These are phyloP conservation scores for Gracilinanus agilis DNA, from an alignment of 2,113 vertebrate species.

Conservation along the genomic window DNA sequence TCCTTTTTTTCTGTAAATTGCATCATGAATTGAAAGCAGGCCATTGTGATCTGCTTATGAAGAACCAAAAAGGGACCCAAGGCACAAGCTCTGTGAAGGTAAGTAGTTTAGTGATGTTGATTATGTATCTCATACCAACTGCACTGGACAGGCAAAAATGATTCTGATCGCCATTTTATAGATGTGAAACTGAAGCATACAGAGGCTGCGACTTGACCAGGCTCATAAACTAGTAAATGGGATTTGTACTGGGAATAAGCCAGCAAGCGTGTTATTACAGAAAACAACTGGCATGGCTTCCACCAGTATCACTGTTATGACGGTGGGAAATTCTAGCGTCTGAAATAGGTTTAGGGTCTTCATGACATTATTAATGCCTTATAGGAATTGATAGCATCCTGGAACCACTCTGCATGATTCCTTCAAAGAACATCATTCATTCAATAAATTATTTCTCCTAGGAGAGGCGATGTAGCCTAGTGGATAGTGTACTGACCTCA, in stretches of 20 bases:
- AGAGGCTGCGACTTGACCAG: background rate
- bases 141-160: background rate
- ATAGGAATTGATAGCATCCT: too few species aligned
- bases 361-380: too few species aligned
- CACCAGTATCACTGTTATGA: too few species aligned
- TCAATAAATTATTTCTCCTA: too few species aligned
- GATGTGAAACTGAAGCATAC: background rate
- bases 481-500: background rate
- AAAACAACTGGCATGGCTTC: too few species aligned
- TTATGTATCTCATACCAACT: background rate
- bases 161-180: background rate
- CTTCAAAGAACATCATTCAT: too few species aligned
- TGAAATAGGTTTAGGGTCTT: too few species aligned
- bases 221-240: background rate
- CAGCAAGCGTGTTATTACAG: too few species aligned
- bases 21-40: background rate
- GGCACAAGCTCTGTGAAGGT: background rate
- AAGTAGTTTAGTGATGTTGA: background rate
- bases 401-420: too few species aligned
- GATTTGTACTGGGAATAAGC: too few species aligned
- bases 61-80: background rate
- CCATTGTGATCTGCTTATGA: background rate
- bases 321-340: too few species aligned
- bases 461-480: background rate
- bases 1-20: constrained; percentile 22